Base-by-base conservation (phyloP, 1,140 invertebrate species). In the Hycleus phaleratus region DNA sequence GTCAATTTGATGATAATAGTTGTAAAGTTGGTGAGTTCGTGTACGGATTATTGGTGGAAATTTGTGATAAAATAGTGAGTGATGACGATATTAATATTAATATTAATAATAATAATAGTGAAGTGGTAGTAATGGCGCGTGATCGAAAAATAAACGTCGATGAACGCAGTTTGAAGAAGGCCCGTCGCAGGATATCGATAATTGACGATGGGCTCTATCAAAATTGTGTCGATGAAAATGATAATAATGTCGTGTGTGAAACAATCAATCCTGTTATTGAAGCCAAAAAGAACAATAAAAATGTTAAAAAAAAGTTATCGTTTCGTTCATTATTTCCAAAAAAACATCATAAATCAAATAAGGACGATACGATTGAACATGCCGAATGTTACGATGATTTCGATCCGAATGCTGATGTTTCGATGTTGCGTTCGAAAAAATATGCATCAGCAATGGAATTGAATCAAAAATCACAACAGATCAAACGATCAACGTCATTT, bases 401-500 rank as follows among this genome's bases (percentile, higher is more conserved):
- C 18, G 50, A 60, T 32, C 54, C 58, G 10, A 45, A 65, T 7
- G 57, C 65, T 4, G 24, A 43, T 11, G 47, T 46, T 38, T 47
- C 65, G n/a, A 25, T 65, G 18, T 49, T 50, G 7, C 62, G 61
- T 32, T 60, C 57, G 2, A 63, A 65, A 38, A 70, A 70, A 46
- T 69, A 59, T 46, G 50, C 62, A 5, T 70, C 70, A 6, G 67
- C 67, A 12, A 40, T 68, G 40, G 68, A 71, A 43, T 51, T 71
- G 8, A 57, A 57, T 25, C 52, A 47, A 7, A 63, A 59, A n/a
- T 47, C 47, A 6, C 45, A 46, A 25, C 46, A n/a, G 5, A 51
- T 56, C 1, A 46, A 60, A n/a, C 58, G 68, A 11, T 65, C 67
- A 1, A 54, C 64, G 0, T 68, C 68, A 2, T 61, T 72, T 38